A percentile compares a stretch with the other conserved stretches of the same genome.
These are phyloP conservation scores for Thunnus thynnus DNA, from an alignment of 2,113 vertebrate genomes.

Conservation along the genomic window DNA sequence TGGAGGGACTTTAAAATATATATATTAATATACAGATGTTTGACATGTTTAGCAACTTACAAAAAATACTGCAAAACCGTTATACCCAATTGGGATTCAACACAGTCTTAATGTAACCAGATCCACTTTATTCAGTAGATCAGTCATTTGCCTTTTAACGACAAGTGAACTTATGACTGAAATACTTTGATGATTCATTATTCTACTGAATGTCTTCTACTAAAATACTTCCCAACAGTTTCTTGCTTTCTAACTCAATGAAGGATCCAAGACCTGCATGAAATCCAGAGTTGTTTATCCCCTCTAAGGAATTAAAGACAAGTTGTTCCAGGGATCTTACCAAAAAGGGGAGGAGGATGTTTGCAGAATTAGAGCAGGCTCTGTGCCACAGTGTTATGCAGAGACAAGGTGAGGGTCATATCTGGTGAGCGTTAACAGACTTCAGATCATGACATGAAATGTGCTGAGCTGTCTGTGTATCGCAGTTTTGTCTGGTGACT, in stretches of 20 bases:
- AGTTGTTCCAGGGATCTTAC: constrained; percentile 43
- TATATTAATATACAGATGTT: not conserved
- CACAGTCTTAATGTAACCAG: not conserved
- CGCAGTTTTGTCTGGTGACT: not conserved
- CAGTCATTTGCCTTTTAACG: not conserved
- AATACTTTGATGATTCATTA: constrained; percentile 1
- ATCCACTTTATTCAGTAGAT: not conserved
- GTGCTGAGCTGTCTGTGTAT: constrained; percentile 17
- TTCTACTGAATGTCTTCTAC: not conserved
- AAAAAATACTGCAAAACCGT: constrained; percentile 4
- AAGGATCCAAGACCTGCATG: constrained; percentile 21
- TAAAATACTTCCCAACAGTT: not conserved
- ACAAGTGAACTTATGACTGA: not conserved
- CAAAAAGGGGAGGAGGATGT: constrained; percentile 56
- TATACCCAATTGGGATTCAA: not conserved
- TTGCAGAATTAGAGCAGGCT: constrained; percentile 33
- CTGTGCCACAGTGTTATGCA: constrained; percentile 30
- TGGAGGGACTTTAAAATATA: too few species aligned
- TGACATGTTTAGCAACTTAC: constrained; percentile 6
- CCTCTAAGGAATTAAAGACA: constrained; percentile 43
- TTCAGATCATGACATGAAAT: constrained; percentile 44
- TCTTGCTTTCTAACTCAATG: constrained; percentile 5
- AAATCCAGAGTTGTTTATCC: constrained; percentile 44
- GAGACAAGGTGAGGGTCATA: constrained; percentile 58
- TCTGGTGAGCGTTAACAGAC: constrained; percentile 37